Evolutionary conservation across 2,888 invertebrate genomes (phyloP), one percentile per base, ranked within the genome.

Genomic region (Atherix ibis): DNA sequence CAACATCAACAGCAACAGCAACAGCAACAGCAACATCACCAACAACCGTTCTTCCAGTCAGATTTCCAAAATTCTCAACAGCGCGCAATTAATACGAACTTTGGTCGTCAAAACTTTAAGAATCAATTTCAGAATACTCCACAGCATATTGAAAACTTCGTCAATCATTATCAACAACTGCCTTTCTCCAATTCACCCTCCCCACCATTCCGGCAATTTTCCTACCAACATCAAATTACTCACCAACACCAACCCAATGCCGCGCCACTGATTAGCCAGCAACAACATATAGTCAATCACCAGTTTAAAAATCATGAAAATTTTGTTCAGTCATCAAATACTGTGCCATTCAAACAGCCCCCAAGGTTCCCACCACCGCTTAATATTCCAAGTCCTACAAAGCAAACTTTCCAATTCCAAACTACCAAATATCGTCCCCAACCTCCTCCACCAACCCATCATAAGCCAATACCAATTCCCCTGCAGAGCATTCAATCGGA

Each of bases 391-490:
- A 27, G 18, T 8, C 9, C 9, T 10, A 9, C 5, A 4, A 24
- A 17, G 9, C 29, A 13, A 18, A 3, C 33, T 37, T 33, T 37
- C n/a, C 32, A 35, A 10, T 37, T 40, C 16, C 36, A 40, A 29
- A 41, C 56, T 42, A 44, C 58, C 26, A 53, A 44, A 24, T 40
- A 49, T 10, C 48, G 52, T 10, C 58, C 57, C 31, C 62, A 63
- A 37, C 61, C 64, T 9, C 58, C 64, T 49, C n/a, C 63, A 13
- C 64, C 64, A 50, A 64, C 52, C 38, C 58, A 65, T 18, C 65
- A 66, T 36, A 41, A 43, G 33, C 61, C 63, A 35, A 62, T 63
- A 40, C 59, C 58, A 38, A 49, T 60, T 22, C 52, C 58, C 27
- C 32, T 45, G 10, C 48, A 47, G 13, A 60, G 57, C 40, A 62